Conservation (phyloP, 2,113 vertebrate genomes). For the Todiramphus chloris region DNA sequence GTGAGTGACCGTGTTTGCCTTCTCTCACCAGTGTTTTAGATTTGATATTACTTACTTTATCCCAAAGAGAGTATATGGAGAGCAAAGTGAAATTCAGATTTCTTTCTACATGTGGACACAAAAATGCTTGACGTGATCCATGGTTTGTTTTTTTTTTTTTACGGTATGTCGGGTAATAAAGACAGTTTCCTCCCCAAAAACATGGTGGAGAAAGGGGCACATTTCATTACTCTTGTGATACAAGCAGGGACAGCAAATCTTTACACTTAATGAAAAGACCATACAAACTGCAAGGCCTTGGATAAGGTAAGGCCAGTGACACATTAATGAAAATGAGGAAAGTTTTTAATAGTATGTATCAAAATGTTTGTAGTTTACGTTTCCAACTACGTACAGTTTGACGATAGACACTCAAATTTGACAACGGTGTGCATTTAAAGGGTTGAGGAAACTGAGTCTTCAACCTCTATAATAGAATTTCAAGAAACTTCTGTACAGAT, state of each 20-base stretch:
- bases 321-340: background rate
- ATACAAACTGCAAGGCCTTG: background rate
- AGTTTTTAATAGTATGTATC: fast-evolving
- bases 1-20: fast-evolving
- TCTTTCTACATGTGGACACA: background rate
- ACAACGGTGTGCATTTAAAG: background rate
- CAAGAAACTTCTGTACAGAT: background rate
- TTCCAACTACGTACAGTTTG: background rate
- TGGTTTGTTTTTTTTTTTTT: background rate
- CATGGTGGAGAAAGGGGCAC: background rate
- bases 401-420: background rate
- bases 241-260: background rate
- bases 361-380: background rate
- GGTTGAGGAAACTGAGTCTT: background rate
- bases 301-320: background rate
- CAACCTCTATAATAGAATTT: background rate
- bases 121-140: background rate
- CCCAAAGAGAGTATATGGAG: background rate
- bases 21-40: background rate
- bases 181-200: fast-evolving
- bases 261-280: background rate
- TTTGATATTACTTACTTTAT: background rate
- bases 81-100: background rate
- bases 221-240: background rate
- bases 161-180: background rate